Evolutionary conservation across 2,113 vertebrate species (phyloP).

Genomic region (Columba janthina): DNA sequence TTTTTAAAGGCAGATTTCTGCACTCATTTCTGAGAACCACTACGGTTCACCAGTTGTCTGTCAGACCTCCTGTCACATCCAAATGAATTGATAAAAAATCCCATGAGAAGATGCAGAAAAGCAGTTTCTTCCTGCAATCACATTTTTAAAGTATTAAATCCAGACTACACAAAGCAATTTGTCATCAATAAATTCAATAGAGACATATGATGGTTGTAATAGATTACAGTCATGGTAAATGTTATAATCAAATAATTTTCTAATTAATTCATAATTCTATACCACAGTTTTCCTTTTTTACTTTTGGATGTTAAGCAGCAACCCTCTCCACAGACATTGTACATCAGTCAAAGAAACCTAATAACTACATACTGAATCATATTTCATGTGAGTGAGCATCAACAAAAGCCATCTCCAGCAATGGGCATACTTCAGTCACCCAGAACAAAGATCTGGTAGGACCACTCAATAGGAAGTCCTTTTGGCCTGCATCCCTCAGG

Average conservation of each 20-base stretch:
- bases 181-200: background rate
- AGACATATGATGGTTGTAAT: background rate
- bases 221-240: background rate
- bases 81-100: slow-evolving; percentile 22
- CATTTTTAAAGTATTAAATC: background rate
- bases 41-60: background rate
- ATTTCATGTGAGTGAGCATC: background rate
- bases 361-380: background rate
- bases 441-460: background rate
- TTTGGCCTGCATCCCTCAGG: background rate
- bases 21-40: background rate
- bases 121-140: background rate
- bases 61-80: background rate
- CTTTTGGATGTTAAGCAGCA: background rate
- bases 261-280: background rate
- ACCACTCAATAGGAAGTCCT: background rate
- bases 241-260: background rate
- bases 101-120: background rate
- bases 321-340: background rate
- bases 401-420: background rate
- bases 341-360: background rate
- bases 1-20: background rate
- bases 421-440: background rate
- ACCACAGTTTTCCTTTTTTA: background rate
- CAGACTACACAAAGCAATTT: background rate